Evolutionary conservation across 2,888 invertebrate species (phyloP).

Genomic region (Nowickia ferox): DNA sequence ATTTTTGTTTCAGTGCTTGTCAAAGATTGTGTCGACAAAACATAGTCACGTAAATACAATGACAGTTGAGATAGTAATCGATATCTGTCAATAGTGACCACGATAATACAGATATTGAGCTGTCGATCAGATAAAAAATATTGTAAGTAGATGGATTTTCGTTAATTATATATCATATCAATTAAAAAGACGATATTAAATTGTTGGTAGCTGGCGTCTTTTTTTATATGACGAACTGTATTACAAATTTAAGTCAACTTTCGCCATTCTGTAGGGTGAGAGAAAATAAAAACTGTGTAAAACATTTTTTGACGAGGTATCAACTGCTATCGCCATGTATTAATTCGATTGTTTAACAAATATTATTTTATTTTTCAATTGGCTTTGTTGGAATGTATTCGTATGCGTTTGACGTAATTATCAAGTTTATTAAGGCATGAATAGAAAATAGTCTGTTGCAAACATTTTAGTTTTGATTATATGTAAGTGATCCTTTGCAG

Average conservation of each 20-base stretch:
- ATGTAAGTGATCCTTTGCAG: not conserved
- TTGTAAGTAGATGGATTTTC: too few relatives aligned
- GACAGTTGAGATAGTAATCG: too few relatives aligned
- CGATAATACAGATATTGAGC: too few relatives aligned
- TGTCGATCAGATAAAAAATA: too few relatives aligned
- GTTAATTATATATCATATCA: too few relatives aligned
- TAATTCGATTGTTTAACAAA: slow-evolving; percentile 2
- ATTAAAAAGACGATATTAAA: too few relatives aligned
- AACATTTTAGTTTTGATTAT: not conserved
- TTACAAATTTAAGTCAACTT: not conserved
- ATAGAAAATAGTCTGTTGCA: slow-evolving; percentile 8
- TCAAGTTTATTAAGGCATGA: slow-evolving; percentile 43
- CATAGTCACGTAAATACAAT: too few relatives aligned
- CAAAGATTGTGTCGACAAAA: too few relatives aligned
- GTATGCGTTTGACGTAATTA: slow-evolving; percentile 37
- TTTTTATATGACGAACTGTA: not conserved
- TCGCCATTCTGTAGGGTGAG: not conserved
- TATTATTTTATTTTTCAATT: not conserved
- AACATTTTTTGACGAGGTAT: not conserved
- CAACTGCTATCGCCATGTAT: not conserved
- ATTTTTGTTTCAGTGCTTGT: too few relatives aligned
- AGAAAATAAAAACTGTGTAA: not conserved
- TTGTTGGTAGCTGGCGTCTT: too few relatives aligned
- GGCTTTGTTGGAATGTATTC: slow-evolving; percentile 14
- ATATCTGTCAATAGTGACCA: too few relatives aligned